Evolutionary conservation across 2,888 invertebrate species (phyloP).

Genomic region (Hirtodrosophila cameraria): DNA sequence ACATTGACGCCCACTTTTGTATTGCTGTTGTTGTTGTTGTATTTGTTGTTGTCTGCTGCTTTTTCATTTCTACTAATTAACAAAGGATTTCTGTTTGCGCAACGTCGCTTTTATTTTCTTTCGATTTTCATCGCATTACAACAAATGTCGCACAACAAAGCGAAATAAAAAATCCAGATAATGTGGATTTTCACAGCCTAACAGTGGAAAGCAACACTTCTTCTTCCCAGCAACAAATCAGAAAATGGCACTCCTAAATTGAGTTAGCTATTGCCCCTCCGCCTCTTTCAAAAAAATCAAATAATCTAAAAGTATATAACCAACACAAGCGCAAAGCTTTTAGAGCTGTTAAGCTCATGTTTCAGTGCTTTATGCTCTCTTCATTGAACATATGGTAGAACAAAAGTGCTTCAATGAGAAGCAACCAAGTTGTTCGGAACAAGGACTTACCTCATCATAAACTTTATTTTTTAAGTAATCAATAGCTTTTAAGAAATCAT

Average conservation of each 20-base stretch:
- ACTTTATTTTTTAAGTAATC: too few relatives aligned
- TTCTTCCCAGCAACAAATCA: slow-evolving; percentile 23
- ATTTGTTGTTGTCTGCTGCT: background rate
- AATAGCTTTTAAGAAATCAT: too few relatives aligned
- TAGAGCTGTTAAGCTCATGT: slow-evolving; percentile 62
- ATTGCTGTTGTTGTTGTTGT: slow-evolving; percentile 3
- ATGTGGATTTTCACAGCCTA: slow-evolving; percentile 56
- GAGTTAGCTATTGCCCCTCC: slow-evolving; percentile 57
- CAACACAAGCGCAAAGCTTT: slow-evolving; percentile 59
- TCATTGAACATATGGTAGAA: too few relatives aligned
- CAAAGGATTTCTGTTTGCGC: slow-evolving; percentile 65
- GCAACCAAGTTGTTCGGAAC: too few relatives aligned
- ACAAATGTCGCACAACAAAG: slow-evolving; percentile 61
- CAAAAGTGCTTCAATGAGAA: too few relatives aligned
- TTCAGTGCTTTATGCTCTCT: too few relatives aligned
- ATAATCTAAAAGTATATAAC: slow-evolving; percentile 6
- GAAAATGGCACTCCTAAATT: slow-evolving; percentile 60
- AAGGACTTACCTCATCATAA: too few relatives aligned
- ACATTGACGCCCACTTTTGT: slow-evolving; percentile 8
- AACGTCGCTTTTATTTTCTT: slow-evolving; percentile 62
- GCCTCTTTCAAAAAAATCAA: background rate
- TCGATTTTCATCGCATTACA: slow-evolving; percentile 75
- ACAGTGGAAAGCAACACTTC: slow-evolving; percentile 8
- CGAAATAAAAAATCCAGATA: slow-evolving; percentile 52
- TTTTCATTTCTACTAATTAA: slow-evolving; percentile 59